Conservation (phyloP, 2,113 vertebrate genomes). For the Lates calcarifer region DNA sequence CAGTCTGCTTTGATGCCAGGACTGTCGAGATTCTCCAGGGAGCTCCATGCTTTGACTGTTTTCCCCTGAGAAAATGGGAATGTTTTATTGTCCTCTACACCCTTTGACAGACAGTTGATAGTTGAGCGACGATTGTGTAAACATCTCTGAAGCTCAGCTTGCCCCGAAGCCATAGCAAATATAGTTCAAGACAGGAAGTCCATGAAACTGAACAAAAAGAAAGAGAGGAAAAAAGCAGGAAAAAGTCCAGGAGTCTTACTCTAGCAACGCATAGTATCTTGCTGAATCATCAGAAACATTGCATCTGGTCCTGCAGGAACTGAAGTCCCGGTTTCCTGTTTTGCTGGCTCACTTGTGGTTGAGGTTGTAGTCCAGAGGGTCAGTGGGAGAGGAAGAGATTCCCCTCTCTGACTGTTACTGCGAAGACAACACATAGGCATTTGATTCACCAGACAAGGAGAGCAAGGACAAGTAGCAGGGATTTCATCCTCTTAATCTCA, state of each 20-base stretch:
- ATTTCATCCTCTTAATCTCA: conserved; percentile 50
- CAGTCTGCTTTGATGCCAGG: background rate
- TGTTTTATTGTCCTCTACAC: conserved; percentile 42
- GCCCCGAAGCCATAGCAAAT: conserved; percentile 49
- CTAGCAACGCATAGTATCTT: background rate
- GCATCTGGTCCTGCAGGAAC: conserved; percentile 3
- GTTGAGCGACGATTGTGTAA: conserved; percentile 55
- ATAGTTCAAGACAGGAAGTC: conserved; percentile 31
- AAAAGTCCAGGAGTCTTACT: conserved; percentile 19
- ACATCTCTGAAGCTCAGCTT: conserved; percentile 24
- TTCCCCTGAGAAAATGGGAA: conserved; percentile 78
- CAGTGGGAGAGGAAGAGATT: background rate
- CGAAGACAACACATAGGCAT: conserved; percentile 16
- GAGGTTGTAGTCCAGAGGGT: background rate
- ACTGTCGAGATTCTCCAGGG: conserved; percentile 70
- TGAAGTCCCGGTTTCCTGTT: conserved; percentile 42
- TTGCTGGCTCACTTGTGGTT: background rate
- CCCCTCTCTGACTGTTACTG: background rate
- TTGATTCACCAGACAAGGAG: conserved; percentile 10
- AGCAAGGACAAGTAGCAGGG: conserved; percentile 27
- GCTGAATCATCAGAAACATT: background rate
- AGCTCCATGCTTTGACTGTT: conserved; percentile 82
- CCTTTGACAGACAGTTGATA: conserved; percentile 60
- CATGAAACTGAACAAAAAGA: conserved; percentile 13
- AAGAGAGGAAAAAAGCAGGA: conserved; percentile 10